Evolutionary conservation across 2,888 invertebrate genomes (phyloP).

Genomic region (Sphaerophoria rueppellii): DNA sequence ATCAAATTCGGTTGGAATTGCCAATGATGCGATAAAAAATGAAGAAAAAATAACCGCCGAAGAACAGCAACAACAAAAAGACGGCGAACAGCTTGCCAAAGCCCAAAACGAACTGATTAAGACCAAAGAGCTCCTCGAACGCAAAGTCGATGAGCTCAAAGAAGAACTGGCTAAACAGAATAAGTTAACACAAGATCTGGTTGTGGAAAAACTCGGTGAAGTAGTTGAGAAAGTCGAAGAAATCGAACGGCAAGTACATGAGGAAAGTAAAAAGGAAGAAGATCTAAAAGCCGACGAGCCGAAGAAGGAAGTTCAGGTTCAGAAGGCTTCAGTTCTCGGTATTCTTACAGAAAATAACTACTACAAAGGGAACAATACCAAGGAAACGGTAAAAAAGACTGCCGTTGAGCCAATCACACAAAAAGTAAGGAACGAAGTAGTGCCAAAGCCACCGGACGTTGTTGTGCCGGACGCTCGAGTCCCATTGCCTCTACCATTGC

Average conservation of each 20-base stretch:
- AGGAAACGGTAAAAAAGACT: conserved; percentile 42
- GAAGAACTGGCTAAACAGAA: conserved; percentile 81
- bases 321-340: conserved; percentile 75
- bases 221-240: conserved; percentile 79
- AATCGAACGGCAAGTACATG: conserved; percentile 83
- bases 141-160: conserved; percentile 82
- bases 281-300: not conserved
- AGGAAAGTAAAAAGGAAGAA: conserved; percentile 77
- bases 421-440: conserved; percentile 77
- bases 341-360: conserved; percentile 76
- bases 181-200: conserved; percentile 78
- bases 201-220: conserved; percentile 78
- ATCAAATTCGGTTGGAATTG: conserved; percentile 75
- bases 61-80: conserved; percentile 77
- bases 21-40: conserved; percentile 83
- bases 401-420: conserved; percentile 80
- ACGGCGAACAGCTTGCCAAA: conserved; percentile 78
- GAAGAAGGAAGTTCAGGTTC: conserved; percentile 6
- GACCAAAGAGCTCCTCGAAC: conserved; percentile 79
- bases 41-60: conserved; percentile 81
- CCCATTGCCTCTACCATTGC: conserved; percentile 79
- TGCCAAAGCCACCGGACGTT: conserved; percentile 63
- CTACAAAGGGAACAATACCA: conserved; percentile 58
- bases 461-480: conserved; percentile 68
- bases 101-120: conserved; percentile 79